These are phyloP conservation scores for Myotis pilosus DNA, from an alignment of 2,797 vertebrate species.

Conservation along the genomic window DNA sequence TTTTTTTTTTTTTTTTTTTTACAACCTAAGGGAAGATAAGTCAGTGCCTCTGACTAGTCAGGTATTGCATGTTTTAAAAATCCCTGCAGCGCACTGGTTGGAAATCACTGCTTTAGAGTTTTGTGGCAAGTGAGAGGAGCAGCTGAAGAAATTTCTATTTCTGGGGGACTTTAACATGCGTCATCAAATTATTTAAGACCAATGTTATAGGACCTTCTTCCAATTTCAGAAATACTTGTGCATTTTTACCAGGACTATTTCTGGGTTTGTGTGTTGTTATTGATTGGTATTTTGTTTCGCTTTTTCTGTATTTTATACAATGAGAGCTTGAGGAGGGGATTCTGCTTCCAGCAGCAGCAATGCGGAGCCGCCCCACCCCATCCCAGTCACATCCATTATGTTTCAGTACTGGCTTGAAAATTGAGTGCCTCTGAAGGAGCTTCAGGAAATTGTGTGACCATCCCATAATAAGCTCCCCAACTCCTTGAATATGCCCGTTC, in stretches of 20 bases:
- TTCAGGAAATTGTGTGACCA: neutral
- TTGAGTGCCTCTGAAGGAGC: neutral
- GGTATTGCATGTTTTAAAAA: neutral
- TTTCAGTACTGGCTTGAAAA: conserved; percentile 2
- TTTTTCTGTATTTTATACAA: neutral
- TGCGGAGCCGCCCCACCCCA: neutral
- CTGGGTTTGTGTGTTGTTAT: neutral
- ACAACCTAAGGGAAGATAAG: neutral
- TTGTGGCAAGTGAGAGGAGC: neutral
- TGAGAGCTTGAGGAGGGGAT: neutral
- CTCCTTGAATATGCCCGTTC: neutral
- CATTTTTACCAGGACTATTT: neutral
- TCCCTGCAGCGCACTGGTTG: too few relatives aligned
- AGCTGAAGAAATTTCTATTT: neutral
- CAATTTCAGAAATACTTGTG: neutral
- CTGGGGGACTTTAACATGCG: neutral
- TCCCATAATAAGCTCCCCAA: neutral
- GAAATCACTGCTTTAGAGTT: neutral
- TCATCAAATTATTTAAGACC: neutral
- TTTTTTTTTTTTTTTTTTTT: neutral
- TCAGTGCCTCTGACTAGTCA: neutral
- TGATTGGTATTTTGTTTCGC: neutral
- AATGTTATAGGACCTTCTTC: neutral
- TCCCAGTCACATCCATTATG: neutral
- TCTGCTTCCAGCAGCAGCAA: neutral